Evolutionary conservation across 2,888 invertebrate species (phyloP).

Genomic region (Crioceris asparagi): DNA sequence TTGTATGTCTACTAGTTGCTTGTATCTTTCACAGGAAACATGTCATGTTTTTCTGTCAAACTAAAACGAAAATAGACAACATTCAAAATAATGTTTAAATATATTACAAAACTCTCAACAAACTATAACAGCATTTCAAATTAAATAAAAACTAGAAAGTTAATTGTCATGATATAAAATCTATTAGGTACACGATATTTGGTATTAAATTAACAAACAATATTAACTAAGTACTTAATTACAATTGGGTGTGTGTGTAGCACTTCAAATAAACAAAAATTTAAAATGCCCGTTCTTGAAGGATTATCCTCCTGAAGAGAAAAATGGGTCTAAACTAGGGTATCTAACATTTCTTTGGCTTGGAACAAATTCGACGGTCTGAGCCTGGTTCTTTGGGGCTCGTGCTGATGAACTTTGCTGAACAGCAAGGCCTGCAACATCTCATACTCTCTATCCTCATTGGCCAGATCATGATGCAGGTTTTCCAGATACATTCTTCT

Average conservation of each 20-base stretch:
- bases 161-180: too few relatives aligned
- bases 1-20: too few relatives aligned
- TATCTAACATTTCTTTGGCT: conserved; percentile 41
- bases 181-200: conserved; percentile 39
- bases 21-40: too few relatives aligned
- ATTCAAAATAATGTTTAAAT: too few relatives aligned
- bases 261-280: too few relatives aligned
- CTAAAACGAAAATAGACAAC: too few relatives aligned
- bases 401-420: conserved; percentile 21
- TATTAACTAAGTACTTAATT: conserved; percentile 13
- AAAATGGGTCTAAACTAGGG: conserved; percentile 33
- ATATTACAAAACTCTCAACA: too few relatives aligned
- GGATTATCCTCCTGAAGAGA: conserved; percentile 1
- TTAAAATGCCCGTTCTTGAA: background rate
- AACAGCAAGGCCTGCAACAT: conserved; percentile 37
- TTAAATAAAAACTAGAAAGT: too few relatives aligned
- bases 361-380: conserved; percentile 28
- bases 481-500: conserved; percentile 30
- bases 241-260: too few relatives aligned
- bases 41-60: too few relatives aligned
- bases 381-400: conserved; percentile 18
- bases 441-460: conserved; percentile 36
- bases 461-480: conserved; percentile 32
- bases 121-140: too few relatives aligned
- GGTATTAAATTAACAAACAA: conserved; percentile 32